Evolutionary conservation across 1,140 invertebrate species (phyloP), one percentile per base, ranked within the genome.

Genomic region (Drosophila burlai): DNA sequence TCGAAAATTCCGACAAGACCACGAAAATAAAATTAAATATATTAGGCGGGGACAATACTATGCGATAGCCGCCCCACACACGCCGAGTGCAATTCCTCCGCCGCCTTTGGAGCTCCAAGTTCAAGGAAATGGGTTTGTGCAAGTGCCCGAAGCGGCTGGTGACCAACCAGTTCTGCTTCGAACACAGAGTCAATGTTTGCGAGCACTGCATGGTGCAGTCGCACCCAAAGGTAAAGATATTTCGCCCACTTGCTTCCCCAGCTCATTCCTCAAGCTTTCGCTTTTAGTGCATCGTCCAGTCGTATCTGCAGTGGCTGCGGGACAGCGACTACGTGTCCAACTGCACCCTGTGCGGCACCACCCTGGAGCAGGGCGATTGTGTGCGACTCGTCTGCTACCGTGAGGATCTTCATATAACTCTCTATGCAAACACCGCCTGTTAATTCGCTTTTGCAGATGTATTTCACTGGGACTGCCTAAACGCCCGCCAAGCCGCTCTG

Each of bases 161-260:
- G 31, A 99, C 98, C 52, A 99, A 98, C 94, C 96, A 99, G 92
- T 99, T 99, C 94, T 99, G 99, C 94, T 99, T 99, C 93, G 98
- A 99, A 94, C 99, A 99, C 93, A 94, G 98, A 87, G 98, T 99
- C 3, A 99, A 99, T 95, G 99, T 99, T 91, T 99, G 99, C 93
- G 98, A 99, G 94, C 95, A 98, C 94, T 99, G 99, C 94, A 97
- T 99, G 95, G 97, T 99, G 36, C 96, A 97, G 80, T 98, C 97
- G 93, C 99, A 99, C 94, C 96, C 97, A 34, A 98, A 98, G 95
- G 98, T 99, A 96, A 94, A 81, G 83, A 26, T 29, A 13, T 2
- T 16, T n/a, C 10, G 11, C 2, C 10, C 7, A 16, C 10, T 50
- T n/a, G 42, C 34, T 46, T 7, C 92, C 91, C 94, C 36, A 16